A percentile compares a stretch with the other conserved stretches of the same genome.
phyloP scores from a whole-genome alignment of 1,140 invertebrate genomes.

The Oedothorax gibbosus region DNA sequence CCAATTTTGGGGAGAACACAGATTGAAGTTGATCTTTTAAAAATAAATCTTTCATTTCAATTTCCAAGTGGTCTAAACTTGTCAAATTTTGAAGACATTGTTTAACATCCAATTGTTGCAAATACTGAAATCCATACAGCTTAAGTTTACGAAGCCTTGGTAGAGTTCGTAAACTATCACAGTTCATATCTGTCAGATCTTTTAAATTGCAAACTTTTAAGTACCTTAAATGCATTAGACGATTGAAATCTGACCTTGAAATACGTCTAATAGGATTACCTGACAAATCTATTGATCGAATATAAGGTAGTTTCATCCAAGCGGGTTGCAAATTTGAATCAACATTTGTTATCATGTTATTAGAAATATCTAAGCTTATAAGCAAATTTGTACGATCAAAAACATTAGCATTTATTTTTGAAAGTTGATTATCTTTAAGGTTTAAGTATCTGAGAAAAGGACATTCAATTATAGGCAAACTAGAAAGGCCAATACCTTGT shows the following conservation, averaged over 20 bases:
- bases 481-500: constrained; percentile 80
- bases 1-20: constrained; percentile 81
- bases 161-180: constrained; percentile 81
- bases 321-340: constrained; percentile 68
- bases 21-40: constrained; percentile 85
- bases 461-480: constrained; percentile 77
- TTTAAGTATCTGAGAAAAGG: constrained; percentile 87
- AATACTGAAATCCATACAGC: constrained; percentile 79
- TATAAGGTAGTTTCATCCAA: constrained; percentile 77
- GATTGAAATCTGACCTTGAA: constrained; percentile 79
- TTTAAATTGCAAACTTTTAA: constrained; percentile 78
- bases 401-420: constrained; percentile 74
- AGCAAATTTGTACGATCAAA: constrained; percentile 83
- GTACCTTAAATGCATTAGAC: constrained; percentile 75
- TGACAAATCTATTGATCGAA: constrained; percentile 81
- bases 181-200: constrained; percentile 82
- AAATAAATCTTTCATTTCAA: constrained; percentile 86
- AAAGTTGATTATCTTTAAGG: constrained; percentile 82
- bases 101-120: constrained; percentile 86
- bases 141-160: constrained; percentile 78
- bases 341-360: constrained; percentile 78
- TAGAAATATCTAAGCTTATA: constrained; percentile 81
- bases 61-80: constrained; percentile 74
- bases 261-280: constrained; percentile 80
- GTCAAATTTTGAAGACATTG: constrained; percentile 76